A percentile compares a stretch with the other conserved stretches of the same genome.
Evolutionary conservation across 2,113 vertebrate species (phyloP).

Genomic region (Hyaena hyaena): DNA sequence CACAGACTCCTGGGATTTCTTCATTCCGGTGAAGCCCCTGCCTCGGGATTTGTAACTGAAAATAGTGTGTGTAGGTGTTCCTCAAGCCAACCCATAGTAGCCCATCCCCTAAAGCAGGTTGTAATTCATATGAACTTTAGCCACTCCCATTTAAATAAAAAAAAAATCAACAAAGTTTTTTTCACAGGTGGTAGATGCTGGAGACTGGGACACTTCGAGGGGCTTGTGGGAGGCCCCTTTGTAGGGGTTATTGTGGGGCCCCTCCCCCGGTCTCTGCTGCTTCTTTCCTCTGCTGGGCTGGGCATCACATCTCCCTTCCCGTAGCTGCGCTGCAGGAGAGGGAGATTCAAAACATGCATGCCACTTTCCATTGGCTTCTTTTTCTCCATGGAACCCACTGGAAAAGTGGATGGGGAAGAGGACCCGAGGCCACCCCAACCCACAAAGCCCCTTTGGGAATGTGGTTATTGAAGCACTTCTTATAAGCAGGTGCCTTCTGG

Average conservation of each 20-base stretch:
- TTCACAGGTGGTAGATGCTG: constrained; percentile 46
- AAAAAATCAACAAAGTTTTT: constrained; percentile 26
- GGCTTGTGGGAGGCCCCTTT: neutral
- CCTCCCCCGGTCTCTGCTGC: neutral
- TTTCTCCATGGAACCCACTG: neutral
- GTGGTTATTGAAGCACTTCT: constrained; percentile 32
- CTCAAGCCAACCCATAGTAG: neutral
- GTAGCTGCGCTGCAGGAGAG: neutral
- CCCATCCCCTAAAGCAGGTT: neutral
- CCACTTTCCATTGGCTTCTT: neutral
- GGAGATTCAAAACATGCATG: neutral
- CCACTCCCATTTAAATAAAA: neutral
- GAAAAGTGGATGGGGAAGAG: neutral
- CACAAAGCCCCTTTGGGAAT: neutral
- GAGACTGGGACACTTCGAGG: neutral
- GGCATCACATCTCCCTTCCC: neutral
- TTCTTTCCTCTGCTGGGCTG: neutral
- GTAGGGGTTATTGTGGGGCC: no score
- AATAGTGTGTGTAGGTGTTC: neutral
- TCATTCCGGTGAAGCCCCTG: neutral
- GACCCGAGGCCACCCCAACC: neutral
- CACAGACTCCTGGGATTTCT: neutral
- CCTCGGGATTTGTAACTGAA: neutral
- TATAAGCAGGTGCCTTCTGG: constrained; percentile 57
- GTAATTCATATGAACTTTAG: neutral